Evolutionary conservation across 2,797 vertebrate species (phyloP), one percentile per base, ranked within the genome.

Genomic region (Oophaga sylvatica): DNA sequence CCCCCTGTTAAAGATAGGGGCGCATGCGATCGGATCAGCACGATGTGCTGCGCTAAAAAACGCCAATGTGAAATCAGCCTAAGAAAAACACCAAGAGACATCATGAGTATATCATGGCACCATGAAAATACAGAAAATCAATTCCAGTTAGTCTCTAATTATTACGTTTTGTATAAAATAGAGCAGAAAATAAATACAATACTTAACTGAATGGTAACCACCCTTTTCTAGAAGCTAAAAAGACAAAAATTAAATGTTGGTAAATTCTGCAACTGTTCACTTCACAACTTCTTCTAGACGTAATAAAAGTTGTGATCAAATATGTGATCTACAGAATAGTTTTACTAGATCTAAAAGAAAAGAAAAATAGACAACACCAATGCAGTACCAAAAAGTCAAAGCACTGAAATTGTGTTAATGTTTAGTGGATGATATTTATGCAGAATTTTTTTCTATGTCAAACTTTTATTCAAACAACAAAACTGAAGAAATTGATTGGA

Each of bases 401-500:
- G 79, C 90, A 91, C 92, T 53, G 92, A 90, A 89, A 89, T 92
- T 85, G 90, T 87, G 85, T 85, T 88, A 91, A 91, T 31, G 91
- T 91, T 94, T 93, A 94, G 45, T 91, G 92, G 89, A 91, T 91
- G 91, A 92, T 87, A 92, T 91, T 91, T 91, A 91, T 90, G 91
- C 95, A 92, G 90, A 94, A 91, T 91, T 77, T 93, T 91, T 93
- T 92, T 94, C 92, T 92, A 93, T 93, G 94, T 92, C 95, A 94
- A 95, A 94, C 93, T 95, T 95, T 91, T 26, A 92, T 93, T 92
- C 92, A 53, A 89, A 92, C 92, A 93, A 91, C 91, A 89, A 91
- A 81, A 92, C 86, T 90, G 90, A 92, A 94, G 93, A 94, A 94
- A 94, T 91, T 91, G 94, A 96, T 95, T 94, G 91, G 93, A 96